Evolutionary conservation across 1,140 invertebrate genomes (phyloP), one percentile per base, ranked within the genome.

Genomic region (Schlechtendalia chinensis): DNA sequence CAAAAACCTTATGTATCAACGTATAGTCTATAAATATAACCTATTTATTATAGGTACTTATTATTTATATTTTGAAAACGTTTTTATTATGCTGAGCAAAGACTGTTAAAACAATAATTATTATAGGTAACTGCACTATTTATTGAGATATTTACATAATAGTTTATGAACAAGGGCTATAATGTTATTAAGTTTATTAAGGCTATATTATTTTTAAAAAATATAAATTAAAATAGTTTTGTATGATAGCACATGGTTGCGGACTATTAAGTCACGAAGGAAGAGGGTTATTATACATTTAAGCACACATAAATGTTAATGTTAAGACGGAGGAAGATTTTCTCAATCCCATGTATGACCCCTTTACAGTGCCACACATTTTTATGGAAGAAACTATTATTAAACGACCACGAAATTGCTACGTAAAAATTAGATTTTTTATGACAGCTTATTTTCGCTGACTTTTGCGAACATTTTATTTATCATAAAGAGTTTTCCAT

Each of bases 241-340:
- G n/a, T 47, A 6, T 1, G 19, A n/a, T 39, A 39, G n/a, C n/a
- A 69, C 14, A 69, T 47, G 14, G 22, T 69, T 24, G 12, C 5
- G 0, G 65, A 50, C 14, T 24, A 67, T 50, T 24, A 50, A 6
- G 5, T 69, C n/a, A 6, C 29, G 16, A 45, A 11, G n/a, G 12
- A 47, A 69, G 47, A 50, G 45, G 39, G 6, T 69, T 17, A 27
- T 69, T 27, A 16, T 27, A 69, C 14, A 47, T 69, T 45, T 69
- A 69, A n/a, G 22, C 24, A 69, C 39, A 50, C 12, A 17, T 69
- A 24, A 67, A 67, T 67, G n/a, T 67, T 69, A 47, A 47, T 69
- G 45, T 24, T 69, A 47, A 69, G 22, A 69, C 1, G 12, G 1
- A 5, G 14, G 14, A 50, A 47, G 1, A 24, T 69, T 50, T 1